Percentiles rank a stretch among this genome's conserved stretches.
Evolutionary conservation across 2,888 invertebrate genomes (phyloP).

Genomic region (Drosophila hamatofila): DNA sequence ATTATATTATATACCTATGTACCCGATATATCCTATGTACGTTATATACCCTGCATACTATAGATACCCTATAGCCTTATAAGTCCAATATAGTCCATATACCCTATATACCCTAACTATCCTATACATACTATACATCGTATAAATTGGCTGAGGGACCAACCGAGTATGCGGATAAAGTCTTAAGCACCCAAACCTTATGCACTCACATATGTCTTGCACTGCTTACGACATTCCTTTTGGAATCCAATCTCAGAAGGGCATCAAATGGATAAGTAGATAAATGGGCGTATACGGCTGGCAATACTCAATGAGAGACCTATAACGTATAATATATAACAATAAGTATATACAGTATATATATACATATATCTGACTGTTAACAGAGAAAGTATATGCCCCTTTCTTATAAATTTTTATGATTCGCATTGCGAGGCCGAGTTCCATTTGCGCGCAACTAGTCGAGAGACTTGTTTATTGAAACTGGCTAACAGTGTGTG

Average conservation of each 20-base stretch:
- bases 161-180: not conserved
- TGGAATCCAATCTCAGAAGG: not conserved
- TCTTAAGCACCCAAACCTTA: not conserved
- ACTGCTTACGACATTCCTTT: not conserved
- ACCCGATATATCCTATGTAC: not conserved
- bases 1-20: too few species aligned
- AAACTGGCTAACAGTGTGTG: conserved; percentile 21
- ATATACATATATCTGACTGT: not conserved
- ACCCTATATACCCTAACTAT: not conserved
- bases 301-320: not conserved
- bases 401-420: conserved; percentile 42
- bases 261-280: conserved; percentile 1
- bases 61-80: not conserved
- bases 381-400: conserved; percentile 10
- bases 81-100: not conserved
- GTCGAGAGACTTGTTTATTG: conserved; percentile 34
- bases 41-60: too few species aligned
- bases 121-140: not conserved
- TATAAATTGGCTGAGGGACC: not conserved
- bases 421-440: conserved; percentile 35
- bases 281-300: not conserved
- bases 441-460: conserved; percentile 32
- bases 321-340: not conserved
- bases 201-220: not conserved
- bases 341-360: not conserved